Base-by-base conservation (phyloP, 1,140 invertebrate species). In the Aphelenchoides avenae region DNA sequence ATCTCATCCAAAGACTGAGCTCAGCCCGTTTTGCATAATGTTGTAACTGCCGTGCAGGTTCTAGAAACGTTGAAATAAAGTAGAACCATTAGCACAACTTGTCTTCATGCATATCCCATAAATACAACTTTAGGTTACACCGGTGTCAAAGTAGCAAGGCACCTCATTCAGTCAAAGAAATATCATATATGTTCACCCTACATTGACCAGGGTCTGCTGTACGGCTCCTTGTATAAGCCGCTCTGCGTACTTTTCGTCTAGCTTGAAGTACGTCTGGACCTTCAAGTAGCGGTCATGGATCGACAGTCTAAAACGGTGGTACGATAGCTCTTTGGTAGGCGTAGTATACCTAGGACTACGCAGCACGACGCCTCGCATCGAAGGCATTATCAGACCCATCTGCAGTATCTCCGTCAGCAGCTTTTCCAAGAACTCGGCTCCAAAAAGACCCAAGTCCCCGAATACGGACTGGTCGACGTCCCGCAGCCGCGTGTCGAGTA, bases 261-360 rank as follows among this genome's bases (percentile, higher is more conserved):
- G 51, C 49, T 75, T 75, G 57, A 75, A 75, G 48, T 75, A 75
- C n/a, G 72, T 75, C 41, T 71, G 63, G 2, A 75, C 73, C 48
- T 54, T 50, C 33, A 75, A 55, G 50, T 69, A 75, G n/a, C 72
- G 55, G 13, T 75, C 72, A 46, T 75, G 72, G 41, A 75, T 68
- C 4, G 71, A 52, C 39, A 75, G 43, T 59, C 71, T 74, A 46
- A 44, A 64, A 51, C 9, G 6, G 5, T 24, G 37, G 22, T 2
- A 5, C 11, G 26, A 50, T n/a, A 54, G 1, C 15, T 50, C 53
- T 44, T 30, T 39, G 33, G 11, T 26, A n/a, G 9, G 24, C 48
- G 22, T 5, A 37, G 48, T 52, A 46, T 49, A 74, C 72, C 71
- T 77, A 39, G 73, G 73, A 57, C 72, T 77, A 33, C 76, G 68